Evolutionary conservation across 2,888 invertebrate species (phyloP).

Genomic region (Empis stercorea): DNA sequence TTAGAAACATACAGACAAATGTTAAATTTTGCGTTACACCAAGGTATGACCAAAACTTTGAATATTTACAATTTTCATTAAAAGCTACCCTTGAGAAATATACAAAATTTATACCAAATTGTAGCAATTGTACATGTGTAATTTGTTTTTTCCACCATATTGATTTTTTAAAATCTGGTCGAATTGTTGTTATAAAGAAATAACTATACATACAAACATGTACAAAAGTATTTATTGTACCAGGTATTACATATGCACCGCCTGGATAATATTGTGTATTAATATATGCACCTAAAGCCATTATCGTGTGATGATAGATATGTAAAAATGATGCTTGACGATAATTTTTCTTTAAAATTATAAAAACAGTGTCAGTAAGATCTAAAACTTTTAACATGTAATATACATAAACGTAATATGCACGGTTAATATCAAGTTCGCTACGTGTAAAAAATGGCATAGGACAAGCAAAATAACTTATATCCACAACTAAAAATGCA

Average conservation of each 20-base stretch:
- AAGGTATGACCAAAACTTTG: slow-evolving; percentile 40
- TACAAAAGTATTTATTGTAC: slow-evolving; percentile 58
- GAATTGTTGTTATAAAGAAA: slow-evolving; percentile 58
- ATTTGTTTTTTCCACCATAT: slow-evolving; percentile 75
- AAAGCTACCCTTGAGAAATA: slow-evolving; percentile 39
- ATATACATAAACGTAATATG: slow-evolving; percentile 39
- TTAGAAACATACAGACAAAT: neutral
- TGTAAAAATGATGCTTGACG: slow-evolving; percentile 55
- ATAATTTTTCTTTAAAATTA: slow-evolving; percentile 52
- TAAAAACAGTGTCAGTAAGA: slow-evolving; percentile 54
- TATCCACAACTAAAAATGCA: too few species aligned
- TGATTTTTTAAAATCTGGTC: slow-evolving; percentile 53
- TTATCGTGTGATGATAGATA: slow-evolving; percentile 55
- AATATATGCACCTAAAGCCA: slow-evolving; percentile 51
- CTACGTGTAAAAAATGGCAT: too few species aligned
- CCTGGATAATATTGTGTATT: slow-evolving; percentile 45
- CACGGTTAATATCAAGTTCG: too few species aligned
- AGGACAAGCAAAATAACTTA: too few species aligned
- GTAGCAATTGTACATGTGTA: slow-evolving; percentile 65
- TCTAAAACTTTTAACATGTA: slow-evolving; percentile 49
- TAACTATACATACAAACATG: slow-evolving; percentile 74
- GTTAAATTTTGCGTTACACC: slow-evolving; percentile 46
- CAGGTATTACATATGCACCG: slow-evolving; percentile 51
- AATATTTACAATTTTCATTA: slow-evolving; percentile 46
- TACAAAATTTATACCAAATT: slow-evolving; percentile 44